Evolutionary conservation across 35 echinoderm and acorn worm species (phyloP).

Genomic region (Apostichopus japonicus): DNA sequence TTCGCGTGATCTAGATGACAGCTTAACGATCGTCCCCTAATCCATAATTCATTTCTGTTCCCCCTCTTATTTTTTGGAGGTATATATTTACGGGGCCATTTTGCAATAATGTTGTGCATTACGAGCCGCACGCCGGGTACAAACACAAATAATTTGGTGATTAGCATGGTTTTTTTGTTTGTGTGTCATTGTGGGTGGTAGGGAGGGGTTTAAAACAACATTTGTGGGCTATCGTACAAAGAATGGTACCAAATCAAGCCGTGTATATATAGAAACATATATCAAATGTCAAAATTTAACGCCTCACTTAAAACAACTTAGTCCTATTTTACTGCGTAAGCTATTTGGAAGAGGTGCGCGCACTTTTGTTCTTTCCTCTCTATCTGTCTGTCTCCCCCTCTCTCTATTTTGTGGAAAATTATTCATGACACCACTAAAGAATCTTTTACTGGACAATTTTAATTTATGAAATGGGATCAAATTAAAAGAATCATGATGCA

Average conservation of each 20-base stretch:
- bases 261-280: not conserved
- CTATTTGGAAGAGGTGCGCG: no score
- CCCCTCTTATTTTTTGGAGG: not conserved
- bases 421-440: no score
- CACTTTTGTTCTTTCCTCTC: no score
- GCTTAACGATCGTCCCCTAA: slow-evolving; percentile 19
- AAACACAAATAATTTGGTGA: slow-evolving; percentile 48
- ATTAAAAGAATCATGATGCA: no score
- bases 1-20: slow-evolving; percentile 38
- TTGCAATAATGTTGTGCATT: slow-evolving; percentile 47
- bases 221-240: slow-evolving; percentile 18
- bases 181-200: slow-evolving; percentile 41
- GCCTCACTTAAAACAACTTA: not conserved
- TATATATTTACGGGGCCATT: slow-evolving; percentile 45
- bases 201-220: slow-evolving; percentile 49
- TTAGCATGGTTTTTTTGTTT: slow-evolving; percentile 20
- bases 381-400: no score
- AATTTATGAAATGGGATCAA: no score
- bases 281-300: not conserved
- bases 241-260: not conserved
- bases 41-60: slow-evolving; percentile 35
- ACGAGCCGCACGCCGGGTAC: slow-evolving; percentile 1
- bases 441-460: no score
- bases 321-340: no score
- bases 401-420: no score